Evolutionary conservation across 2,888 invertebrate species (phyloP).

Genomic region (Agonopterix heracliana): DNA sequence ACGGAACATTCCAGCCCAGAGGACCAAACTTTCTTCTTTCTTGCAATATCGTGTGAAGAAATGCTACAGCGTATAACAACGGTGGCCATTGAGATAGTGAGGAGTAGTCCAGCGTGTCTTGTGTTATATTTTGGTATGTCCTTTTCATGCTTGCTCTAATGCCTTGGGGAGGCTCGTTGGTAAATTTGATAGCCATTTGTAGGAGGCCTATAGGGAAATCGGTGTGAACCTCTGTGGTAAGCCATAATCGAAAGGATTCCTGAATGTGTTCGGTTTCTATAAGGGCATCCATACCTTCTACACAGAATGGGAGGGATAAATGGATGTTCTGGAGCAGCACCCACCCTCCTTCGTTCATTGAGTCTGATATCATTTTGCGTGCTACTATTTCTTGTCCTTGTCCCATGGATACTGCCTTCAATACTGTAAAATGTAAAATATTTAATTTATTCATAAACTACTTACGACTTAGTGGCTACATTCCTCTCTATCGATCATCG

Average conservation of each 20-base stretch:
- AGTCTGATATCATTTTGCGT: conserved; percentile 86
- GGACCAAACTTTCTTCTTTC: conserved; percentile 97
- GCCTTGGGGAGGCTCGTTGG: conserved; percentile 98
- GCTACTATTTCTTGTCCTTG: conserved; percentile 96
- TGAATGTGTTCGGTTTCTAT: conserved; percentile 90
- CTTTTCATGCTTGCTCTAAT: conserved; percentile 93
- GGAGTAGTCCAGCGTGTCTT: conserved; percentile 95
- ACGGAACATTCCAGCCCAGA: conserved; percentile 97
- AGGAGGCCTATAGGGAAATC: conserved; percentile 93
- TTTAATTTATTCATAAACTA: not conserved
- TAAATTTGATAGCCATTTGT: conserved; percentile 97
- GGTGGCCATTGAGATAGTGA: conserved; percentile 95
- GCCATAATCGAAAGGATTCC: conserved; percentile 91
- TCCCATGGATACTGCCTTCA: conserved; percentile 96
- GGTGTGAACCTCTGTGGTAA: conserved; percentile 95
- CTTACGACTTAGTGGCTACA: not conserved
- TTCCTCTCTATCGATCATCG: not conserved
- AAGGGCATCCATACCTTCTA: conserved; percentile 92
- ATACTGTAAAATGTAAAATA: conserved; percentile 57
- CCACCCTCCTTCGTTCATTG: conserved; percentile 91
- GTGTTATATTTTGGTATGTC: conserved; percentile 92
- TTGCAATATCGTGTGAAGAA: conserved; percentile 96
- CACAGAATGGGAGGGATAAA: conserved; percentile 94
- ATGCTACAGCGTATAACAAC: conserved; percentile 93
- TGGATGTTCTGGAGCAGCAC: conserved; percentile 97